phyloP scores from a whole-genome alignment of 1,140 invertebrate genomes.

The Drosophila ambigua region DNA sequence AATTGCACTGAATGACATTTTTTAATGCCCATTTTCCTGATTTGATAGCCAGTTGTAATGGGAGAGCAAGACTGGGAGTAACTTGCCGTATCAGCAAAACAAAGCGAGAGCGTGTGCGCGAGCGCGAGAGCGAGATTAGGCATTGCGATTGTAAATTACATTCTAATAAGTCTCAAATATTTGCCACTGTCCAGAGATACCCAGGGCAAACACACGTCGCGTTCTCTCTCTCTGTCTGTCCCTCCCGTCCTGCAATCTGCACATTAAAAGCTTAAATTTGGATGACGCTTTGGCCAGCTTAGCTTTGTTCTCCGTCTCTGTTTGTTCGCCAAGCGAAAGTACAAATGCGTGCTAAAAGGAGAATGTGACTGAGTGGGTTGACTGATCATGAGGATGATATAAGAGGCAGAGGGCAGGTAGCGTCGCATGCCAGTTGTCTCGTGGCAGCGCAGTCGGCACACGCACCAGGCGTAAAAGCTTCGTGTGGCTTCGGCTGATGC shows the following conservation, averaged over 20 bases:
- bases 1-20: slow-evolving; percentile 11
- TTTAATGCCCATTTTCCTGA: slow-evolving; percentile 27
- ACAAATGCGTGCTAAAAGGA: slow-evolving; percentile 3
- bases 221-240: neutral
- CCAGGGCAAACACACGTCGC: slow-evolving; percentile 7
- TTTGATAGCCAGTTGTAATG: slow-evolving; percentile 34
- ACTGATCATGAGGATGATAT: neutral
- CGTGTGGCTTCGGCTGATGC: too few relatives aligned
- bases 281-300: slow-evolving; percentile 24
- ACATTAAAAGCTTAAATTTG: slow-evolving; percentile 25
- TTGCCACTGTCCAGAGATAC: slow-evolving; percentile 15
- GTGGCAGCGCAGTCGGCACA: too few relatives aligned
- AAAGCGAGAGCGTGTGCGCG: too few relatives aligned
- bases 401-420: neutral
- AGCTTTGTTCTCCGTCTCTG: slow-evolving; percentile 4
- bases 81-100: slow-evolving; percentile 17
- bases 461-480: too few relatives aligned
- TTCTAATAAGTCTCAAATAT: slow-evolving; percentile 2
- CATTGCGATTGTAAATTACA: slow-evolving; percentile 24
- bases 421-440: too few relatives aligned
- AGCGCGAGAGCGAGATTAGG: slow-evolving; percentile 18
- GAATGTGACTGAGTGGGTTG: neutral
- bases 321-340: slow-evolving; percentile 26
- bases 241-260: too few relatives aligned
- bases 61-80: neutral